Conservation (phyloP, 1,140 invertebrate species). For the Heterodera carotae region DNA sequence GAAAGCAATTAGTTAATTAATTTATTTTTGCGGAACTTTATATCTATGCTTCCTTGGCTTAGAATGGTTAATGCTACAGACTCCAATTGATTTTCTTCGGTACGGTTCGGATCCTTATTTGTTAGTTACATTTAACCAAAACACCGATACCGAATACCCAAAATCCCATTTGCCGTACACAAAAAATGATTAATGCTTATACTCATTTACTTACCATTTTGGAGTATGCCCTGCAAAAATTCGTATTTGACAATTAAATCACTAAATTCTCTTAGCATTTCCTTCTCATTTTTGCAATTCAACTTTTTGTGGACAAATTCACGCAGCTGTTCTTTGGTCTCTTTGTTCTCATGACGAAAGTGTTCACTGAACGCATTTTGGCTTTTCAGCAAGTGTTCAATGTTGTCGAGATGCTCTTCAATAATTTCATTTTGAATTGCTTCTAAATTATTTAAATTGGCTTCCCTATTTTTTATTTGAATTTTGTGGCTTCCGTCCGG, state of each 20-base stretch:
- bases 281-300: background rate
- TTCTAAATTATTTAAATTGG: background rate
- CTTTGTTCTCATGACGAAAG: background rate
- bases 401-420: background rate
- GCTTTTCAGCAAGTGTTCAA: background rate
- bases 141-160: too few species aligned
- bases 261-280: background rate
- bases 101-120: too few species aligned
- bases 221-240: background rate
- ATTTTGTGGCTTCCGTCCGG: background rate
- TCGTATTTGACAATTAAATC: background rate
- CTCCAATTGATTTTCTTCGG: too few species aligned
- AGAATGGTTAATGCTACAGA: too few species aligned
- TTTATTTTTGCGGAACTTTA: too few species aligned
- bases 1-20: too few species aligned
- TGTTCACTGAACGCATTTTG: background rate
- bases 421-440: background rate
- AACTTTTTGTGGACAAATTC: background rate
- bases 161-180: too few species aligned
- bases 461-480: background rate
- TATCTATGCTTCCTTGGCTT: too few species aligned
- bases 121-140: too few species aligned
- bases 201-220: background rate
- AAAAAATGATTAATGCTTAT: too few species aligned
- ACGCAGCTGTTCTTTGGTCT: background rate